Evolutionary conservation across 1,140 invertebrate genomes (phyloP), one percentile per base, ranked within the genome.

Genomic region (Leucophenga varia): DNA sequence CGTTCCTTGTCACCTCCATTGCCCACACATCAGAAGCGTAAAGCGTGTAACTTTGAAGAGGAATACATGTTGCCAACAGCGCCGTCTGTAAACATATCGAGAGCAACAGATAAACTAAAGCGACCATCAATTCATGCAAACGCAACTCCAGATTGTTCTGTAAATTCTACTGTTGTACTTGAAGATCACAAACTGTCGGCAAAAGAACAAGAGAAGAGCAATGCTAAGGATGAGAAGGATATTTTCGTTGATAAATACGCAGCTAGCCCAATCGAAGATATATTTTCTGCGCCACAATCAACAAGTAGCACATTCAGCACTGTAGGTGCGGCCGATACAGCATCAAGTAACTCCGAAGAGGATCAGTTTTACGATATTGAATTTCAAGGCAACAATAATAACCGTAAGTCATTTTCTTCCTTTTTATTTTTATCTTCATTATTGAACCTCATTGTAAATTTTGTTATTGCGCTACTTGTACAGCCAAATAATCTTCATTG

Each of bases 191-290:
- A 21, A 1, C 34, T 72, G 4, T 72, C 68, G 3, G 68, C 61
- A n/a, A 72, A 72, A 40, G 68, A 72, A 28, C 64, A 72, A 35
- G 51, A 56, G 1, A 58, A 55, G 8, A 39, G 57, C 3, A 63
- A 69, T 31, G 52, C 54, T 8, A 50, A 60, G 16, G 61, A 72
- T 46, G 68, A 72, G n/a, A 72, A 72, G 47, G 68, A 72, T 37
- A 37, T 52, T 18, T 45, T 41, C 13, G 31, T 39, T 30, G 49
- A 45, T 17, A 41, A 31, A 30, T 31, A 16, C 37, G 37, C 43
- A 36, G 36, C 49, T 2, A 45, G 43, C 8, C 49, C 43, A 5
- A 31, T 52, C 8, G 43, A 52, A 13, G 49, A 52, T 18, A 22
- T 42, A 5, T 2, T 47, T n/a, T 22, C 43, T 8, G 20, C 43